These are phyloP conservation scores for Oscheius myriophilus DNA, from an alignment of 2,888 invertebrate species.

Conservation along the genomic window DNA sequence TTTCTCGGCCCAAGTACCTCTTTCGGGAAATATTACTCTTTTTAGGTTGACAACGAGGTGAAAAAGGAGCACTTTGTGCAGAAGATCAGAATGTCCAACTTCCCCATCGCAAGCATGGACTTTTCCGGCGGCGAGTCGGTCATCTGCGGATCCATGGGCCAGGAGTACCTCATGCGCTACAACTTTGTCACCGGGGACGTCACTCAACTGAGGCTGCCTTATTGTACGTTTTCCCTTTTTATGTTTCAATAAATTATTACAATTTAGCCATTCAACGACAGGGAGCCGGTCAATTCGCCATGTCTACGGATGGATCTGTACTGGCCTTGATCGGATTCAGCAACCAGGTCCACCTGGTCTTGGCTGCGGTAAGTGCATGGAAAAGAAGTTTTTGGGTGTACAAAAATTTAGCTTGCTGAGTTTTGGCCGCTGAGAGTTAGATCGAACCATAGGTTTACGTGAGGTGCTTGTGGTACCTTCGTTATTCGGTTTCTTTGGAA, in stretches of 20 bases:
- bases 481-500: too few species aligned
- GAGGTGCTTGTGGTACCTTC: too few species aligned
- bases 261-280: conserved; percentile 26
- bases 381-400: too few species aligned
- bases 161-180: conserved; percentile 50
- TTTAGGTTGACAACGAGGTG: conserved; percentile 36
- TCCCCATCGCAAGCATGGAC: conserved; percentile 49
- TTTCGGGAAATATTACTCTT: background rate
- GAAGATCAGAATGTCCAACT: conserved; percentile 35
- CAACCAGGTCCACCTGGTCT: conserved; percentile 43
- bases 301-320: conserved; percentile 43
- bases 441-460: too few species aligned
- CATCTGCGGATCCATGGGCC: conserved; percentile 39
- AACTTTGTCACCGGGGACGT: conserved; percentile 41
- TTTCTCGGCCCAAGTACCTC: background rate
- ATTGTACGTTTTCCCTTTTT: conserved; percentile 31
- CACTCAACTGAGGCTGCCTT: conserved; percentile 34
- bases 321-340: conserved; percentile 39
- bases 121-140: conserved; percentile 38
- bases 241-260: too few species aligned
- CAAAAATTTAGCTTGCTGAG: too few species aligned
- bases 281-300: conserved; percentile 36
- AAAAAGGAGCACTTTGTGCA: conserved; percentile 48
- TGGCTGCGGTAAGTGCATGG: conserved; percentile 34
- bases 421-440: too few species aligned